Conservation (phyloP, 2,797 vertebrate genomes). For the Dromococcyx pavoninus region DNA sequence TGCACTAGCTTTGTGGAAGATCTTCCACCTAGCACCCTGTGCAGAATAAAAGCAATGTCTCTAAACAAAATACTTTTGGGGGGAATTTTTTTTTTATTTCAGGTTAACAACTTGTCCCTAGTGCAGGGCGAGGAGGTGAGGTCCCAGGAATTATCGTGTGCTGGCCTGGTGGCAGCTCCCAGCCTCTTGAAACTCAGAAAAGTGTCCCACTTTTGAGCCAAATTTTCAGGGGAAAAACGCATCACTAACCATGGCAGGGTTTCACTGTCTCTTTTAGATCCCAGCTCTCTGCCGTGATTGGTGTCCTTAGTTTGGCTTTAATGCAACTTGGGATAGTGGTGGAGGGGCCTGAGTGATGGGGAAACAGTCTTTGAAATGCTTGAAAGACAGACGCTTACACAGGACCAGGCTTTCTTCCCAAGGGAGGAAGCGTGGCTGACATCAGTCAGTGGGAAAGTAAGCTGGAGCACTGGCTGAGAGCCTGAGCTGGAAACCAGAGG, state of each 20-base stretch:
- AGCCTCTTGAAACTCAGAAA: accelerated
- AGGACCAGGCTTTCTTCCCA: background rate
- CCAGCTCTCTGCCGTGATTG: accelerated
- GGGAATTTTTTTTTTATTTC: no score
- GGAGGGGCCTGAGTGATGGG: background rate
- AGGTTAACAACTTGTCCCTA: no score
- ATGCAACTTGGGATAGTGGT: background rate
- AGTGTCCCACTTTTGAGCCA: accelerated
- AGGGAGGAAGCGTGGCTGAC: background rate
- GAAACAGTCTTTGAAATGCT: background rate
- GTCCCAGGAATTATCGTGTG: accelerated
- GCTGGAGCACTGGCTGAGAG: background rate
- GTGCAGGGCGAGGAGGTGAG: background rate
- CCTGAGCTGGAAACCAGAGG: background rate
- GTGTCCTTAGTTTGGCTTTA: background rate
- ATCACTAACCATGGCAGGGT: background rate
- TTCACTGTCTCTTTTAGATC: accelerated
- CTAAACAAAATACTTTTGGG: no score
- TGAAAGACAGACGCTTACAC: accelerated
- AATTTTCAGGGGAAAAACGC: accelerated
- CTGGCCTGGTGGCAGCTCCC: accelerated
- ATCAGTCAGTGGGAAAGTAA: background rate
- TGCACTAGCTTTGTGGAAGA: no score
- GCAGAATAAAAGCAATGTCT: no score
- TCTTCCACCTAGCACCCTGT: no score